Percentiles rank a stretch among this genome's conserved stretches.
Evolutionary conservation across 2,797 vertebrate species (phyloP).

Genomic region (Pitangus sulphuratus): DNA sequence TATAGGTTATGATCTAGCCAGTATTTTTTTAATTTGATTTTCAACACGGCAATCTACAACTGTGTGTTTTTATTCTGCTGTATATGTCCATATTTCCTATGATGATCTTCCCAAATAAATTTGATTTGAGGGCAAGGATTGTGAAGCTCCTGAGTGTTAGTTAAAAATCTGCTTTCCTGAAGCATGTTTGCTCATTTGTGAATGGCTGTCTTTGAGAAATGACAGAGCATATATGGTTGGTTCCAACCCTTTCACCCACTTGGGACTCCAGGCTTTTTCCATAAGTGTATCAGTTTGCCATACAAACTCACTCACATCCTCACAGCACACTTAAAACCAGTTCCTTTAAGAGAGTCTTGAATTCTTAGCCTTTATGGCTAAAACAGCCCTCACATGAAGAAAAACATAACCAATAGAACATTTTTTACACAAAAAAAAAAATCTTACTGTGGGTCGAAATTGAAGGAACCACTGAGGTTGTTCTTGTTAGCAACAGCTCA

Average conservation of each 20-base stretch:
- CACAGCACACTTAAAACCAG: background rate
- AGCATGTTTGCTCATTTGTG: background rate
- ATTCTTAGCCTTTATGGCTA: background rate
- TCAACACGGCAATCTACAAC: slow-evolving; percentile 43
- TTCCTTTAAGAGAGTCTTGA: background rate
- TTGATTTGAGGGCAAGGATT: slow-evolving; percentile 66
- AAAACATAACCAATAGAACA: background rate
- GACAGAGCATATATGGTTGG: background rate
- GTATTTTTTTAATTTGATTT: slow-evolving; percentile 71
- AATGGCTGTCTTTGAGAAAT: background rate
- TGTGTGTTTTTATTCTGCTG: slow-evolving; percentile 70
- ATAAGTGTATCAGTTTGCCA: background rate
- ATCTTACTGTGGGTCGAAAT: background rate
- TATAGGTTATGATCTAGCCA: slow-evolving; percentile 57
- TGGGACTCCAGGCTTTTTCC: background rate
- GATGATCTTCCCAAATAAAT: slow-evolving; percentile 77
- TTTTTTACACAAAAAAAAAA: background rate
- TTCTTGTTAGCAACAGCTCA: background rate
- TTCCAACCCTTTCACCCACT: background rate
- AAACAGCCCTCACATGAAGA: background rate
- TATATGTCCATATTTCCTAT: slow-evolving; percentile 74
- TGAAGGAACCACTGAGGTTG: background rate
- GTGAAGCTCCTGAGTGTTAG: slow-evolving; percentile 46
- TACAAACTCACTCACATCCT: background rate
- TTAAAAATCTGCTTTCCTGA: slow-evolving; percentile 6